A percentile compares a stretch with the other conserved stretches of the same genome.
Conservation (phyloP, 2,888 invertebrate genomes). For the Atherix ibis region DNA sequence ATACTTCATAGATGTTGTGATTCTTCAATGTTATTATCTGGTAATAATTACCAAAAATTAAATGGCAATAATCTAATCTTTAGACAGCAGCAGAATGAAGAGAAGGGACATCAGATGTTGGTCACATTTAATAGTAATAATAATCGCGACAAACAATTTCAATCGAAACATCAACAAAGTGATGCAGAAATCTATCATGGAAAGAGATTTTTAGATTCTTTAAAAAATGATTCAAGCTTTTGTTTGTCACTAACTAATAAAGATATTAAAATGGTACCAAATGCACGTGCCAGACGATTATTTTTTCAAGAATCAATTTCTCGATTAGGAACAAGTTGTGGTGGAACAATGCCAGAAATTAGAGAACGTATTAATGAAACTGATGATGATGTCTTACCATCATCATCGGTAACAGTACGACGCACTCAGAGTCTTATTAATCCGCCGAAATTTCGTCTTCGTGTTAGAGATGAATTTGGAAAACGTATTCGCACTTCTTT, state of each 20-base stretch:
- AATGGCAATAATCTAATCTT: background rate
- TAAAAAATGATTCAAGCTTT: constrained; percentile 16
- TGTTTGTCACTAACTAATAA: constrained; percentile 7
- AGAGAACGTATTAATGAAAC: background rate
- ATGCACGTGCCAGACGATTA: too few relatives aligned
- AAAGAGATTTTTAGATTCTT: constrained; percentile 22
- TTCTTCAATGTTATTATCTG: background rate
- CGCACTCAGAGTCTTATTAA: background rate
- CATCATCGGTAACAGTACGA: background rate
- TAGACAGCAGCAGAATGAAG: too few relatives aligned
- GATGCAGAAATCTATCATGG: constrained; percentile 20
- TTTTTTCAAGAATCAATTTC: too few relatives aligned
- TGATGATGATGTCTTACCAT: background rate
- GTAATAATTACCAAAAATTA: background rate
- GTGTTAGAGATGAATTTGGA: constrained; percentile 15
- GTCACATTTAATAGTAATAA: background rate
- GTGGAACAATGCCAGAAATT: background rate
- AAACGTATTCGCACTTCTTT: constrained; percentile 13
- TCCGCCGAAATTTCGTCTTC: constrained; percentile 9
- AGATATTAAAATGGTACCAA: background rate
- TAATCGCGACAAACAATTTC: too few relatives aligned
- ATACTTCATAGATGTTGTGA: constrained; percentile 5
- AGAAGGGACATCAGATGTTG: too few relatives aligned
- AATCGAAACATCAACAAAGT: background rate
- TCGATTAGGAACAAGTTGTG: background rate